Conservation (phyloP, 2,888 invertebrate genomes). For the Dorcus hopei region DNA sequence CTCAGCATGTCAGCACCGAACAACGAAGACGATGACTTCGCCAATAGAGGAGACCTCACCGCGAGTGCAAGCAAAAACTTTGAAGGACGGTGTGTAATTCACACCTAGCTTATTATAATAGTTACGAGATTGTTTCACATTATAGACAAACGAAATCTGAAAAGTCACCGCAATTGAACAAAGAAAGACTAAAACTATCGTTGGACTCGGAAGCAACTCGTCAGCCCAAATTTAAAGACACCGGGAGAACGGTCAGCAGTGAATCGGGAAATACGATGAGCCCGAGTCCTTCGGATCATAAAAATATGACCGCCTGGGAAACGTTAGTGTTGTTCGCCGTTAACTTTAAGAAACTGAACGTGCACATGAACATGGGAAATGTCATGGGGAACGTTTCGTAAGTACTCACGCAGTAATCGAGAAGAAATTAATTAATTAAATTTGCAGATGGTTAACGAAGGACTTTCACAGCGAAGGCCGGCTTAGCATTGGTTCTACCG, state of each 20-base stretch:
- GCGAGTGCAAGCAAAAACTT: conserved; percentile 17
- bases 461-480: conserved; percentile 90
- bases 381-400: conserved; percentile 97
- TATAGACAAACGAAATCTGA: conserved; percentile 33
- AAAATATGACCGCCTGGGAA: conserved; percentile 83
- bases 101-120: background rate
- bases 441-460: conserved; percentile 79
- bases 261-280: conserved; percentile 52
- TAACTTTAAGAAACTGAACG: conserved; percentile 92
- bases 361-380: conserved; percentile 99
- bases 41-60: conserved; percentile 17
- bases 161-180: conserved; percentile 44
- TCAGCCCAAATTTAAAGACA: conserved; percentile 52
- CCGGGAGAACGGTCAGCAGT: conserved; percentile 57
- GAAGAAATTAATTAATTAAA: background rate
- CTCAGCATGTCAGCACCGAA: conserved; percentile 59
- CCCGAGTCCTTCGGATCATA: conserved; percentile 59
- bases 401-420: conserved; percentile 34
- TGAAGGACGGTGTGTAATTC: conserved; percentile 2
- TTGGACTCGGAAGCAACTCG: conserved; percentile 54
- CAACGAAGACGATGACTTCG: conserved; percentile 41
- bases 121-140: conserved; percentile 21
- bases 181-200: conserved; percentile 58
- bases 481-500: conserved; percentile 89
- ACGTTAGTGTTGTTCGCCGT: conserved; percentile 93